Evolutionary conservation across 2,888 invertebrate genomes (phyloP).

Genomic region (Desoria tigrina): DNA sequence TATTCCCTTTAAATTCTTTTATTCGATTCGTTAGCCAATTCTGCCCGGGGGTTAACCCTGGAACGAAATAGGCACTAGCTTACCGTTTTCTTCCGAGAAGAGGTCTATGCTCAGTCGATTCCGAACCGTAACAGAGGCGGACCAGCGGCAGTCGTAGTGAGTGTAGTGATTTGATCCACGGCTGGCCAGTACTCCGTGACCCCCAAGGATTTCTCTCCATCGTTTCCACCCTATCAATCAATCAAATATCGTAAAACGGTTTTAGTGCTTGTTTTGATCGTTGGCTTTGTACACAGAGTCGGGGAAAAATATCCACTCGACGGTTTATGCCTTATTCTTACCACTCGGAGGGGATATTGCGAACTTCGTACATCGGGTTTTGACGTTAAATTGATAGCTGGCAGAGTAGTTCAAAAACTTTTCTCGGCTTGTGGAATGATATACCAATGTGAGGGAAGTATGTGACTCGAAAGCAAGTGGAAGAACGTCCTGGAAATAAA

Average conservation of each 20-base stretch:
- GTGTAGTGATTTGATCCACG: constrained; percentile 7
- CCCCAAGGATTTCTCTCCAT: constrained; percentile 14
- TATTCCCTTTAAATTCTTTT: no score
- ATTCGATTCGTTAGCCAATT: no score
- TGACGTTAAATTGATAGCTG: constrained; percentile 10
- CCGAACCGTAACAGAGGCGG: constrained; percentile 1
- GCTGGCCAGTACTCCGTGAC: not conserved
- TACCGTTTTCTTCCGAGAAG: constrained; percentile 20
- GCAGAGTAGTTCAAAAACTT: not conserved
- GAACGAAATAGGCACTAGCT: not conserved
- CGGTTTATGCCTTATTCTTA: constrained; percentile 2
- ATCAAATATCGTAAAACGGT: not conserved
- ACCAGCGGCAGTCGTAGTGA: constrained; percentile 11
- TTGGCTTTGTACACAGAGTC: no score
- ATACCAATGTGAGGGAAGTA: constrained; percentile 5
- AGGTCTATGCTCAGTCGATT: constrained; percentile 7
- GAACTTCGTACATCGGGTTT: constrained; percentile 10
- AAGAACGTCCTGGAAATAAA: constrained; percentile 14
- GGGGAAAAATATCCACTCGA: not conserved
- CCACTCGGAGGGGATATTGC: constrained; percentile 14
- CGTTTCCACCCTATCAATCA: constrained; percentile 18
- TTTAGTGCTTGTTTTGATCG: not conserved
- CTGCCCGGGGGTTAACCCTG: no score
- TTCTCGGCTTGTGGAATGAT: not conserved
- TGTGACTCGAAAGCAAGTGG: constrained; percentile 19